Base-by-base conservation (phyloP, 2,888 invertebrate genomes). In the Tholera decimalis region DNA sequence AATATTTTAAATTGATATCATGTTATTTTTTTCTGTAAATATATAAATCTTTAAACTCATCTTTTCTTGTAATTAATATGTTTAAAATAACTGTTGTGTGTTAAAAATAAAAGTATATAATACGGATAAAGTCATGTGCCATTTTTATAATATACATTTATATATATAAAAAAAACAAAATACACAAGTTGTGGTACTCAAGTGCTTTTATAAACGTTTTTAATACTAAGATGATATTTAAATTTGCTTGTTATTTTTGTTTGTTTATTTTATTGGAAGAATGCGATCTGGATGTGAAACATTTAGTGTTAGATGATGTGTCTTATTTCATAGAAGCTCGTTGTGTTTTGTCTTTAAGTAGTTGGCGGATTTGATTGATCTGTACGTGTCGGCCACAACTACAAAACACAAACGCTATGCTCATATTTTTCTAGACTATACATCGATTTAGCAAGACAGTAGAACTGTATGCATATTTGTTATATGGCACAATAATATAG, bases 151-250 rank as follows among this genome's bases (percentile, higher is more conserved):
- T 76, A 78, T 75, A 84, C 65, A 39, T n/a, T n/a, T n/a, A n/a
- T n/a, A n/a, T n/a, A n/a, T n/a, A 77, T 83, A 80, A 77, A 59
- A 83, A 71, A 80, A 80, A 80, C 80, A 83, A 86, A 87, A 82
- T 82, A 83, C 89, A 91, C 88, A 87, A 89, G 88, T 88, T 89
- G 91, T 94, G 93, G 93, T 93, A 94, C 85, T 91, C 89, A 92
- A 94, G 94, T 94, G 94, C 95, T 95, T 95, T 93, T 92, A 91
- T 91, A 89, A 89, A 90, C 88, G 89, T 91, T 91, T 86, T 87
- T 84, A 87, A 88, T 83, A 73, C 84, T 84, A 87, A 85, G 86
- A 85, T 84, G 93, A 95, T 94, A 94, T 91, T 94, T 95, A 93
- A 95, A 95, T 95, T 95, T 95, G 95, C 95, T 95, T 95, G 94